Evolutionary conservation across 1,140 invertebrate species (phyloP).

Genomic region (Solen grandis): DNA sequence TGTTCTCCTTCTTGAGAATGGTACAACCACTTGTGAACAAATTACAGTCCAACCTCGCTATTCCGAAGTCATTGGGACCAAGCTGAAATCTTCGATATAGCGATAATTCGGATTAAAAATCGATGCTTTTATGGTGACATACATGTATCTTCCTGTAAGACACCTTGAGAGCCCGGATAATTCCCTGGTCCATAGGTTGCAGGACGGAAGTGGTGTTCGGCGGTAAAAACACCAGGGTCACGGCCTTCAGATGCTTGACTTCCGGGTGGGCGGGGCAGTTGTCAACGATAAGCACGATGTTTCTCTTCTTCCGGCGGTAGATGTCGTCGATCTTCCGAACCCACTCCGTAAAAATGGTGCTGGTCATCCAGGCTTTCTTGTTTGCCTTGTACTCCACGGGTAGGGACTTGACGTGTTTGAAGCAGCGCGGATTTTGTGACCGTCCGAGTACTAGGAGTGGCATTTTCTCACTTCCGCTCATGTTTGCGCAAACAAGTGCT

Average conservation of each 20-base stretch:
- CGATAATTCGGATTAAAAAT: too few species aligned
- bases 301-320: slow-evolving; percentile 21
- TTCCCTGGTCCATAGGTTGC: slow-evolving; percentile 60
- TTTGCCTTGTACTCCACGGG: slow-evolving; percentile 45
- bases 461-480: slow-evolving; percentile 80
- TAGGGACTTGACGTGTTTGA: slow-evolving; percentile 73
- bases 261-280: slow-evolving; percentile 37
- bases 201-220: slow-evolving; percentile 51
- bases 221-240: slow-evolving; percentile 53
- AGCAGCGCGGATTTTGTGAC: slow-evolving; percentile 80
- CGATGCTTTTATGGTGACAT: too few species aligned
- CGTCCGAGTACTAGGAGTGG: slow-evolving; percentile 82
- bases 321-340: slow-evolving; percentile 30
- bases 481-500: slow-evolving; percentile 80
- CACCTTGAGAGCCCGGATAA: slow-evolving; percentile 56
- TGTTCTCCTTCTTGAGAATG: too few species aligned
- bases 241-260: slow-evolving; percentile 14
- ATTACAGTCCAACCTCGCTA: too few species aligned
- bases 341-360: slow-evolving; percentile 53
- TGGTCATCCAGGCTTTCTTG: slow-evolving; percentile 63
- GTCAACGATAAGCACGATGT: slow-evolving; percentile 47
- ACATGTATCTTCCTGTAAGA: too few species aligned
- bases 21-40: too few species aligned
- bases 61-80: too few species aligned
- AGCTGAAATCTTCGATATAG: too few species aligned